These are phyloP conservation scores for Notodonta dromedarius DNA, from an alignment of 2,888 invertebrate genomes.

Conservation along the genomic window DNA sequence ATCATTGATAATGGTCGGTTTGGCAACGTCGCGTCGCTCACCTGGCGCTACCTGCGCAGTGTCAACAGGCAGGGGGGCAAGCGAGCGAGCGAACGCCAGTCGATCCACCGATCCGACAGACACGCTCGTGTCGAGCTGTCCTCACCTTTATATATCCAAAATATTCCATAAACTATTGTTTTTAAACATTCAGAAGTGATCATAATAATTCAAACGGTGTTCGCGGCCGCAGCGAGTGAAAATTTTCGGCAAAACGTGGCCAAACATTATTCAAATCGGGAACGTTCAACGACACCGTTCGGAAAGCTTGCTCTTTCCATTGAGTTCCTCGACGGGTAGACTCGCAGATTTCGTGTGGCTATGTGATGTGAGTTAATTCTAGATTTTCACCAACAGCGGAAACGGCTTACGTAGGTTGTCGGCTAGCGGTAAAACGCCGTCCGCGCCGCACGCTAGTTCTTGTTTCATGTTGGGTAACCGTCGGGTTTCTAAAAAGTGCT, in stretches of 20 bases:
- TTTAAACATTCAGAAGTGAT: conserved; percentile 44
- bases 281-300: conserved; percentile 56
- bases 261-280: conserved; percentile 48
- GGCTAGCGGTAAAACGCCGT: conserved; percentile 80
- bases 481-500: conserved; percentile 77
- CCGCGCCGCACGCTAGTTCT: conserved; percentile 76
- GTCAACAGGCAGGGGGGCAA: conserved; percentile 80
- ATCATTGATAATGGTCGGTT: conserved; percentile 81
- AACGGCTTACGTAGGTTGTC: conserved; percentile 81
- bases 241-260: conserved; percentile 42
- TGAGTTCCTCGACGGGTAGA: conserved; percentile 46
- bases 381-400: conserved; percentile 81
- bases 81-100: conserved; percentile 66
- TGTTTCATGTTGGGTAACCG: conserved; percentile 74
- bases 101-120: conserved; percentile 71
- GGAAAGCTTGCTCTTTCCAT: conserved; percentile 48
- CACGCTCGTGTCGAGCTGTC: conserved; percentile 65
- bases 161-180: conserved; percentile 54
- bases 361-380: conserved; percentile 77
- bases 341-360: conserved; percentile 62
- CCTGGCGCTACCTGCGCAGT: conserved; percentile 83
- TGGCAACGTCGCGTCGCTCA: conserved; percentile 82
- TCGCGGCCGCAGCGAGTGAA: conserved; percentile 49
- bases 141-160: conserved; percentile 47
- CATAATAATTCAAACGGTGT: conserved; percentile 41